Percentiles rank a stretch among this genome's conserved stretches.
Conservation (phyloP, 1,140 invertebrate genomes). For the Lamellibrachia luymesi region DNA sequence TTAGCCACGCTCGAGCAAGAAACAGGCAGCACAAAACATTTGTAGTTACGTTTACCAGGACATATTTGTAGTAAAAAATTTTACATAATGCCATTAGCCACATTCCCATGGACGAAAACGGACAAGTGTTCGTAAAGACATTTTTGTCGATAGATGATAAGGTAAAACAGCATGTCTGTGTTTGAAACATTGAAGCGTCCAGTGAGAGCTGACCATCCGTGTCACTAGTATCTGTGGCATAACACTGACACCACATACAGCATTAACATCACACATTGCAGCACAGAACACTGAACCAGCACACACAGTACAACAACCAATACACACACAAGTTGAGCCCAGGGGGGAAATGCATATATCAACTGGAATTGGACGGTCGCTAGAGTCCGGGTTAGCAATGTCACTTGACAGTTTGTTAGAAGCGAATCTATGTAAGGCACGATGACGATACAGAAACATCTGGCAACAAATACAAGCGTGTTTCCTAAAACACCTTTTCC, state of each 20-base stretch:
- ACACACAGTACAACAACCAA: background rate
- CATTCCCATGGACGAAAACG: background rate
- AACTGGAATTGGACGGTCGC: background rate
- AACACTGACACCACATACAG: background rate
- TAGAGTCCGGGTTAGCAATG: background rate
- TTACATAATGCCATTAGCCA: background rate
- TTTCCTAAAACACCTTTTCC: background rate
- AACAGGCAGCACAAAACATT: background rate
- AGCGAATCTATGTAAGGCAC: background rate
- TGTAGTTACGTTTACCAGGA: background rate
- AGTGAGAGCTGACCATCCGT: background rate
- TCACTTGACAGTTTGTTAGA: background rate
- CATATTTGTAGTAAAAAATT: background rate
- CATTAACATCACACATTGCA: background rate
- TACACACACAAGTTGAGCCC: background rate
- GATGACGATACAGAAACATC: background rate
- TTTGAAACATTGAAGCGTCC: background rate
- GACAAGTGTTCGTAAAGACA: background rate
- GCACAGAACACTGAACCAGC: background rate
- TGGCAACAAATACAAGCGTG: background rate
- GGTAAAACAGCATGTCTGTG: background rate
- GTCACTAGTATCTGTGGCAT: background rate
- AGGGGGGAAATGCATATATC: background rate
- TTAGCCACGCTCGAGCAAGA: background rate
- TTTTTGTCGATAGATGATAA: background rate